Conservation (phyloP, 2,113 vertebrate genomes). For the Psophia crepitans region DNA sequence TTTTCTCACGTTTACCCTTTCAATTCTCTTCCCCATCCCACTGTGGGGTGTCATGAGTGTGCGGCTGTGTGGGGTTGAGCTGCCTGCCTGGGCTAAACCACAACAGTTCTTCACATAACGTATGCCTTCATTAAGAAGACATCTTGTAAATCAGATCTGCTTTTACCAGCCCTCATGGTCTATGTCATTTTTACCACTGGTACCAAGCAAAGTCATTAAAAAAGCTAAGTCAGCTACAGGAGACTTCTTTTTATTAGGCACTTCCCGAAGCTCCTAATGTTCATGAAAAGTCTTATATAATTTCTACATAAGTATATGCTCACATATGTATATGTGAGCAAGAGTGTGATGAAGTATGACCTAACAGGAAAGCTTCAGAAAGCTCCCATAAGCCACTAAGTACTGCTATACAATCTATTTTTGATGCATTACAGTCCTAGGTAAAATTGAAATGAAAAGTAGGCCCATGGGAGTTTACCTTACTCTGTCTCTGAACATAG, state of each 20-base stretch:
- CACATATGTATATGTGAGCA: background rate
- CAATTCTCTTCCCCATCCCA: background rate
- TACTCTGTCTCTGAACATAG: background rate
- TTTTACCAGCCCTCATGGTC: background rate
- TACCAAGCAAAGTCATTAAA: background rate
- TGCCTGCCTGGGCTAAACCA: background rate
- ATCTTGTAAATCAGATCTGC: background rate
- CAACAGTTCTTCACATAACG: background rate
- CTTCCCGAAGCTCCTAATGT: background rate
- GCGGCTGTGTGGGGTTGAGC: background rate
- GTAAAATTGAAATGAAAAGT: background rate
- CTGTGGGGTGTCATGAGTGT: accelerated
- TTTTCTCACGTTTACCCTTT: background rate
- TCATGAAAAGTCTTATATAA: background rate
- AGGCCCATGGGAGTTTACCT: background rate
- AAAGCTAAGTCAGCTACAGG: background rate
- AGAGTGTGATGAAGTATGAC: background rate
- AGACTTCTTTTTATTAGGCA: background rate
- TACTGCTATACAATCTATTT: background rate
- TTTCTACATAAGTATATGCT: background rate
- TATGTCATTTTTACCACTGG: background rate
- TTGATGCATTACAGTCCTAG: background rate
- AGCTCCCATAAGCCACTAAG: background rate
- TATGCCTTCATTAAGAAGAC: background rate
- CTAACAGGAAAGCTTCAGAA: background rate